Evolutionary conservation across 2,888 invertebrate species (phyloP).

Genomic region (Craniophora ligustri): DNA sequence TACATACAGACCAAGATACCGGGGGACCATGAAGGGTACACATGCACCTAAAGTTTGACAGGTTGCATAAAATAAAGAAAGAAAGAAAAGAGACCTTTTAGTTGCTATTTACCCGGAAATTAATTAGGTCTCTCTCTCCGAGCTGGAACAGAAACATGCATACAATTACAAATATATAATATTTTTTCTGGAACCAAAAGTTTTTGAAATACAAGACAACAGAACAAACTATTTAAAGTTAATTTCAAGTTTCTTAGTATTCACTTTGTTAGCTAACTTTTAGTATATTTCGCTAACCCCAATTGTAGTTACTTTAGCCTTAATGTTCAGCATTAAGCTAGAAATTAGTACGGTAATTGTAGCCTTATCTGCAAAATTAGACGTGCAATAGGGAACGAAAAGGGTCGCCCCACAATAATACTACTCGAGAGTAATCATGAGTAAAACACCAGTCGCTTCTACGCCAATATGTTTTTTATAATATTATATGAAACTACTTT

Average conservation of each 20-base stretch:
- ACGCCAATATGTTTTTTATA: background rate
- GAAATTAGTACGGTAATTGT: conserved; percentile 27
- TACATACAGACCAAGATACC: too few species aligned
- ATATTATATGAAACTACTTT: too few species aligned
- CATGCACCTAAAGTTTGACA: too few species aligned
- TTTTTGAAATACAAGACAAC: too few species aligned
- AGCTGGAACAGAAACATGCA: too few species aligned
- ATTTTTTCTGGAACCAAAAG: too few species aligned
- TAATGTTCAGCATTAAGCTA: conserved; percentile 34
- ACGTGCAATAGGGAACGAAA: background rate
- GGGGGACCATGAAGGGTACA: too few species aligned
- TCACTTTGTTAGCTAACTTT: background rate
- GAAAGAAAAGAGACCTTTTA: too few species aligned
- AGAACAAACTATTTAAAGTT: background rate
- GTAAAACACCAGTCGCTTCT: background rate
- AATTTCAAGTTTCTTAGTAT: background rate
- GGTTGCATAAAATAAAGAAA: too few species aligned
- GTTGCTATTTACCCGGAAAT: too few species aligned
- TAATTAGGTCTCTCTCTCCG: too few species aligned
- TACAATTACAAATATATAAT: too few species aligned
- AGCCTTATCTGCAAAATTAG: conserved; percentile 28
- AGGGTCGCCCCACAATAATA: conserved; percentile 4
- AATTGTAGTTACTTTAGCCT: conserved; percentile 6
- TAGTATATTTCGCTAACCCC: background rate
- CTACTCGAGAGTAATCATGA: conserved; percentile 6